Base-by-base conservation (phyloP, 2,113 vertebrate genomes). In the Pristiophorus japonicus region DNA sequence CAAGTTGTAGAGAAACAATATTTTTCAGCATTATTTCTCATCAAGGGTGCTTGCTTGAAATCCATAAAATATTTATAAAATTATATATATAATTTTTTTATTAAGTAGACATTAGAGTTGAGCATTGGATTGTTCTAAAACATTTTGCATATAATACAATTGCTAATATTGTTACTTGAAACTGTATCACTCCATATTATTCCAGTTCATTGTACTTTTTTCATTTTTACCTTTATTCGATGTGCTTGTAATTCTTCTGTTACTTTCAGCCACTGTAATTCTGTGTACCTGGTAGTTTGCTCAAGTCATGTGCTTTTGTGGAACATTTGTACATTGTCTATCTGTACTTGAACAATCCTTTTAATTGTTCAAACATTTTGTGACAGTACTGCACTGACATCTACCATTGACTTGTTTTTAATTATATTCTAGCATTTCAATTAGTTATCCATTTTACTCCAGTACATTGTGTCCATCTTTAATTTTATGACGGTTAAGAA, bases 41-140 rank as follows among this genome's bases (percentile, higher is more conserved):
- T 45, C 45, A 70, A 90, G 47, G 87, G 42, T 70, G 42, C 65
- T 51, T 70, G 66, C 93, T 70, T 70, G 45, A 94, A 73, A 94
- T 51, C n/a, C 93, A 94, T 51, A 67, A 85, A 51, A 73, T 94
- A 94, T 94, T 94, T 94, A 94, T 94, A 73, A 94, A 70, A 51
- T 94, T 42, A 88, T 90, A 45, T 90, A 45, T 85, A 88, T 51
- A 30, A 34, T 90, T 90, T 90, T 85, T 65, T 66, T 66, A 42
- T 94, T 94, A 94, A 47, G 24, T 94, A 47, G 65, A 94, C 42
- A n/a, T n/a, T 94, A 94, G 22, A 94, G 91, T 24, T 67, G 38
- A 45, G 65, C 38, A 67, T 47, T 94, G 27, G 51, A 94, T 94
- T 73, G 65, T 67, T 94, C 93, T 70, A 47, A 55, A 70, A 92